Evolutionary conservation across 2,888 invertebrate genomes (phyloP).

Genomic region (Sminthurinus aureus): DNA sequence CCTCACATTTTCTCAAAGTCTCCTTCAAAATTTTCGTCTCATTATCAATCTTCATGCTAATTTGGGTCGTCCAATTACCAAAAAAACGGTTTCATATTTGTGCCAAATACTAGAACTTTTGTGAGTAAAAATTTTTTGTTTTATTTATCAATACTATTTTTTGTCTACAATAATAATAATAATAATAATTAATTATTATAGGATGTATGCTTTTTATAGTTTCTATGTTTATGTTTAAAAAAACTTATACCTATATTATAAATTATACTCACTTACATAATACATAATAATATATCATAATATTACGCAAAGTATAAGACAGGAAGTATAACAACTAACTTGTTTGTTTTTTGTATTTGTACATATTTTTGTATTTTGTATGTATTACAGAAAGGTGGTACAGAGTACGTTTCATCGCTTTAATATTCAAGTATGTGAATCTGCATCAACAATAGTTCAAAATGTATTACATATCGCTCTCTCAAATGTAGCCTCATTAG

Average conservation of each 20-base stretch:
- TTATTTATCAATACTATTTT: too few species aligned
- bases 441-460: conserved; percentile 79
- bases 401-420: conserved; percentile 75
- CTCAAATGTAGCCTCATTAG: conserved; percentile 61
- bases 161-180: too few species aligned
- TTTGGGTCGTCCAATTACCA: conserved; percentile 78
- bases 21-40: conserved; percentile 69
- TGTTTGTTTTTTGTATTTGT: too few species aligned
- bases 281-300: too few species aligned
- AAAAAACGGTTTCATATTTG: conserved; percentile 75
- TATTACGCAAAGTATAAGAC: too few species aligned
- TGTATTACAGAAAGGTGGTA: conserved; percentile 69
- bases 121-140: background rate
- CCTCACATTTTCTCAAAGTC: conserved; percentile 73
- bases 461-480: conserved; percentile 80
- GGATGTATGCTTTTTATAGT: too few species aligned
- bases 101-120: conserved; percentile 84
- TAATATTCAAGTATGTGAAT: conserved; percentile 74
- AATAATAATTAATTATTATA: too few species aligned
- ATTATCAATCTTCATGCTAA: conserved; percentile 75
- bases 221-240: too few species aligned
- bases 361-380: too few species aligned
- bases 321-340: too few species aligned
- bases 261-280: too few species aligned
- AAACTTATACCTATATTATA: too few species aligned